Base-by-base conservation (phyloP, 2,113 vertebrate genomes). In the Ellobius talpinus region DNA sequence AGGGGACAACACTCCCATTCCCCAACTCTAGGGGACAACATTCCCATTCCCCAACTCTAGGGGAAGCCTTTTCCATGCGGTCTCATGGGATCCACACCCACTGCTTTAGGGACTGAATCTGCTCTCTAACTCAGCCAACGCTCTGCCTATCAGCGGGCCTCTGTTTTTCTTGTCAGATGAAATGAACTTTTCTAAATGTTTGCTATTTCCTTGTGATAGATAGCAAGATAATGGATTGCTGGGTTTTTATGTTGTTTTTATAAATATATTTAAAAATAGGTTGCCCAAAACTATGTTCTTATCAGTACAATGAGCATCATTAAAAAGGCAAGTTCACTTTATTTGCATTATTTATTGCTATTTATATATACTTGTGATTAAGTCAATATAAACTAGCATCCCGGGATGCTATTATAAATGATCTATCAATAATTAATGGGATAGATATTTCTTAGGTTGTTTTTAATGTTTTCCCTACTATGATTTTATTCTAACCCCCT, bases 291-390 rank as follows among this genome's bases (percentile, higher is more conserved):
- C 61, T 68, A 50, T 87, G 33, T 0, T 58, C 0, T 65, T 74
- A 3, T 70, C 76, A 58, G 78, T 36, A 66, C 7, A 14, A 82
- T 42, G 19, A 89, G 86, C 5, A 68, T n/a, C 14, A 70, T 19
- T 52, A 92, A 93, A 72, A 19, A 47, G n/a, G 4, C 9, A 92
- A 85, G 2, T 82, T 89, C 45, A 61, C 1, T 74, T 89, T 55
- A 66, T 1, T 61, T 14, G 1, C 17, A 39, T 55, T 93, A 5
- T 8, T 78, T 89, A 82, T 78, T 77, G 47, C 66, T 63, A 47
- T 70, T 95, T 90, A 74, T 39, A 47, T 96, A 26, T 72, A 81
- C 87, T 79, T 89, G 1, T 16, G 74, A 91, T 91, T 70, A 87
- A 58, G 58, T 47, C 55, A 42, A n/a, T 85, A 3, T 68, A 84